Evolutionary conservation across 2,113 vertebrate species (phyloP).

Genomic region (Columbina picui): DNA sequence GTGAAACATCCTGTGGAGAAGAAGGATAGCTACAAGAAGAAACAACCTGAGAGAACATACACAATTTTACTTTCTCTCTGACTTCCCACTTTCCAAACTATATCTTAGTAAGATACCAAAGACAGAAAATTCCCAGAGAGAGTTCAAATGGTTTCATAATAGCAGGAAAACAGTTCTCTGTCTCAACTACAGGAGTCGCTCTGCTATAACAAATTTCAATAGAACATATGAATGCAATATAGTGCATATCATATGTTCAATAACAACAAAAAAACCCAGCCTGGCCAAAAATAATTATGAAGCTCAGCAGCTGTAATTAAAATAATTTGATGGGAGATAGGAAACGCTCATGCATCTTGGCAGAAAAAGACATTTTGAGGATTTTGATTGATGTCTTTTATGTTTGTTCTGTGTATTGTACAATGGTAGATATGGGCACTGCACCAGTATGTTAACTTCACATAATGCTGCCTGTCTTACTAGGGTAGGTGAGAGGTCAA

Average conservation of each 20-base stretch:
- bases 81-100: neutral
- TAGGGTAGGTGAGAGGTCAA: slow-evolving; percentile 2
- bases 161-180: neutral
- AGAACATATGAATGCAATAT: slow-evolving; percentile 45
- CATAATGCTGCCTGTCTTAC: neutral
- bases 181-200: slow-evolving; percentile 37
- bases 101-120: neutral
- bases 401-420: slow-evolving; percentile 65
- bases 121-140: neutral
- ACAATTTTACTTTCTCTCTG: neutral
- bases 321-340: slow-evolving; percentile 79
- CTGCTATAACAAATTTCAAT: slow-evolving; percentile 30
- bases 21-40: neutral
- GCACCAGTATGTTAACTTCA: slow-evolving; percentile 34
- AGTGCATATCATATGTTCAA: slow-evolving; percentile 53
- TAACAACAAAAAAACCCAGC: slow-evolving; percentile 63
- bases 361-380: slow-evolving; percentile 77
- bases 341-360: slow-evolving; percentile 76
- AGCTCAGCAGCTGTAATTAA: slow-evolving; percentile 80
- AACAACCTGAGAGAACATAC: neutral
- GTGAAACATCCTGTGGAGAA: neutral
- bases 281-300: slow-evolving; percentile 71
- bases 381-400: slow-evolving; percentile 78
- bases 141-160: neutral
- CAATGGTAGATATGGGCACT: slow-evolving; percentile 47